phyloP scores from a whole-genome alignment of 2,888 invertebrate species.

The Anthoptus insignis region DNA sequence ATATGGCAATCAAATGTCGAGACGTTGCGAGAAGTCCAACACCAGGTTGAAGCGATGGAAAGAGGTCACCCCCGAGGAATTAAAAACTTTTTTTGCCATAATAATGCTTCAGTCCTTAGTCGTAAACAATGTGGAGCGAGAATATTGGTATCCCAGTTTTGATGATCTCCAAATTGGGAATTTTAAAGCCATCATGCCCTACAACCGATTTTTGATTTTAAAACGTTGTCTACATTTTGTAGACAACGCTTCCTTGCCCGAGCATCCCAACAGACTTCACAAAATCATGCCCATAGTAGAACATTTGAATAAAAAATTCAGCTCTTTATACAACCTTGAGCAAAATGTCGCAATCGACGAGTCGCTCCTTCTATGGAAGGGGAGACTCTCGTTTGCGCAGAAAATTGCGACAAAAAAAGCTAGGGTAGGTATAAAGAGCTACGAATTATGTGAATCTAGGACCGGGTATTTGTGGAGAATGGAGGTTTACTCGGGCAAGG shows the following conservation, averaged over 20 bases:
- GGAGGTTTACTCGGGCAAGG: slow-evolving; percentile 47
- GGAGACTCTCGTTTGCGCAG: slow-evolving; percentile 42
- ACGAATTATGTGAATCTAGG: slow-evolving; percentile 47
- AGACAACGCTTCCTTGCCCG: slow-evolving; percentile 39
- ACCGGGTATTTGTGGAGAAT: slow-evolving; percentile 47
- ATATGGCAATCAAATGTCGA: too few species aligned
- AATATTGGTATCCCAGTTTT: slow-evolving; percentile 36
- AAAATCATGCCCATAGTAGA: slow-evolving; percentile 44
- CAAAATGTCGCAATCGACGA: slow-evolving; percentile 48
- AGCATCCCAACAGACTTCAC: slow-evolving; percentile 31
- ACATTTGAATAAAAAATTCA: slow-evolving; percentile 45
- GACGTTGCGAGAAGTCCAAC: too few species aligned
- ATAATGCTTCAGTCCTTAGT: slow-evolving; percentile 2
- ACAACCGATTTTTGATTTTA: slow-evolving; percentile 39
- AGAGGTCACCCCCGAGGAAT: background rate
- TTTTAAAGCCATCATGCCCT: slow-evolving; percentile 36
- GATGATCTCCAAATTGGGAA: slow-evolving; percentile 26
- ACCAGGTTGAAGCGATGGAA: background rate
- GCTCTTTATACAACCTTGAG: slow-evolving; percentile 43
- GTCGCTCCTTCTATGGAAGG: slow-evolving; percentile 48
- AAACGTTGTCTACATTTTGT: slow-evolving; percentile 46
- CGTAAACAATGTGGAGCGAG: slow-evolving; percentile 29
- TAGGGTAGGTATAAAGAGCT: slow-evolving; percentile 49
- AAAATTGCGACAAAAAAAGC: slow-evolving; percentile 46
- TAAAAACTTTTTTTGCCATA: background rate